Evolutionary conservation across 2,797 vertebrate genomes (phyloP).

Genomic region (Gymnopithys bicolor): DNA sequence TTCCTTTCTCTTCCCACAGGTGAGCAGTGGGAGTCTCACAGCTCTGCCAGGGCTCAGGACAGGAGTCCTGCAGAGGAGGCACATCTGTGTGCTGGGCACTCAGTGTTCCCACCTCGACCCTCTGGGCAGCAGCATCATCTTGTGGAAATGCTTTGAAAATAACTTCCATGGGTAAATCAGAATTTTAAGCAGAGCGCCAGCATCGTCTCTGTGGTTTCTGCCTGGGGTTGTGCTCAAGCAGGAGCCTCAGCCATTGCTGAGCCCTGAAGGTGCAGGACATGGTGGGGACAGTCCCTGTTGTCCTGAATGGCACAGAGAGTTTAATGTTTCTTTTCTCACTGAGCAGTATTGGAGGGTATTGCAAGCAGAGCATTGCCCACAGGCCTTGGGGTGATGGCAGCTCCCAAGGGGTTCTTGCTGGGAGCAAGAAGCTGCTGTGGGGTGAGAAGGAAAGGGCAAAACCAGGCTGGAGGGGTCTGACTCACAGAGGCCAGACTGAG

Average conservation of each 20-base stretch:
- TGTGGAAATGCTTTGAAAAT: background rate
- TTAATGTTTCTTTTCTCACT: background rate
- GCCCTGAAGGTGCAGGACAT: accelerated
- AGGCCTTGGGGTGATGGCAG: background rate
- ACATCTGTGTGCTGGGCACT: accelerated
- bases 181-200: background rate
- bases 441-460: background rate
- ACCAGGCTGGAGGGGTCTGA: background rate
- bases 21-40: accelerated
- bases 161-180: background rate
- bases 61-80: background rate
- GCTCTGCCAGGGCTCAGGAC: background rate
- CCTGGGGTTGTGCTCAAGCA: background rate
- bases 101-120: background rate
- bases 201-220: background rate
- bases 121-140: background rate
- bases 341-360: background rate
- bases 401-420: background rate
- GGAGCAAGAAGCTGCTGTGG: background rate
- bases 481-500: background rate
- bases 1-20: background rate
- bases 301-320: background rate
- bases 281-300: background rate
- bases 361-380: background rate
- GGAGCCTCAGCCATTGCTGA: background rate